A percentile compares a stretch with the other conserved stretches of the same genome.
Evolutionary conservation across 2,888 invertebrate genomes (phyloP).

Genomic region (Teleogryllus oceanicus): DNA sequence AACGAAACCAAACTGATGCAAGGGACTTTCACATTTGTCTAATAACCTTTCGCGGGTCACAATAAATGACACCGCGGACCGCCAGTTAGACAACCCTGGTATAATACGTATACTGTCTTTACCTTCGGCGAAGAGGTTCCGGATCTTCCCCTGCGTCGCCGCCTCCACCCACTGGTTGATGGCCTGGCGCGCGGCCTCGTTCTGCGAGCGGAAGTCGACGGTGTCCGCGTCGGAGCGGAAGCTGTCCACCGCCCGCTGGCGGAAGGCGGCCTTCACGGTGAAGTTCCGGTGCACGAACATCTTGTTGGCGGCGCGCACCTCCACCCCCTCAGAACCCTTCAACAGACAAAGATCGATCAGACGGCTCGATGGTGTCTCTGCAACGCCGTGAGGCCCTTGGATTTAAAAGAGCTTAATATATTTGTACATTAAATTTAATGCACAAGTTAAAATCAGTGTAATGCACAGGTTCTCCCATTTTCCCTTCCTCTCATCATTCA

Average conservation of each 20-base stretch:
- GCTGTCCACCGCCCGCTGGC: slow-evolving; percentile 53
- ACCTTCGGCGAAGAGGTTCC: slow-evolving; percentile 63
- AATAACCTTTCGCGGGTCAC: too few species aligned
- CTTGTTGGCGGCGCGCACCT: slow-evolving; percentile 30
- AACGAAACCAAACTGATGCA: too few species aligned
- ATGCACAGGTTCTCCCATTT: too few species aligned
- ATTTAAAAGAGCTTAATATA: too few species aligned
- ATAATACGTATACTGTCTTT: too few species aligned
- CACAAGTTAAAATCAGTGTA: too few species aligned
- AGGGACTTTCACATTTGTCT: too few species aligned
- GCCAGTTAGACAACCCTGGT: too few species aligned
- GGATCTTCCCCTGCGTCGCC: slow-evolving; percentile 78
- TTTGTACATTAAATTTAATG: too few species aligned
- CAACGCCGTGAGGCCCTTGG: too few species aligned
- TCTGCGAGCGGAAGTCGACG: slow-evolving; percentile 58
- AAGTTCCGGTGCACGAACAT: slow-evolving; percentile 26
- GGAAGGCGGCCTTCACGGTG: slow-evolving; percentile 24
- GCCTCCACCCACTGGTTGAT: slow-evolving; percentile 80
- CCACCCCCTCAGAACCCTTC: slow-evolving; percentile 19
- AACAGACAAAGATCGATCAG: neutral
- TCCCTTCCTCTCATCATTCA: too few species aligned
- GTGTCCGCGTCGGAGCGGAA: slow-evolving; percentile 63
- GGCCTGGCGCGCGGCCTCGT: slow-evolving; percentile 49
- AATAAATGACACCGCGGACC: too few species aligned
- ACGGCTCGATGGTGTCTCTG: neutral